Percentiles rank a stretch among this genome's conserved stretches.
Evolutionary conservation across 2,113 vertebrate genomes (phyloP).

Genomic region (Steatornis caripensis): DNA sequence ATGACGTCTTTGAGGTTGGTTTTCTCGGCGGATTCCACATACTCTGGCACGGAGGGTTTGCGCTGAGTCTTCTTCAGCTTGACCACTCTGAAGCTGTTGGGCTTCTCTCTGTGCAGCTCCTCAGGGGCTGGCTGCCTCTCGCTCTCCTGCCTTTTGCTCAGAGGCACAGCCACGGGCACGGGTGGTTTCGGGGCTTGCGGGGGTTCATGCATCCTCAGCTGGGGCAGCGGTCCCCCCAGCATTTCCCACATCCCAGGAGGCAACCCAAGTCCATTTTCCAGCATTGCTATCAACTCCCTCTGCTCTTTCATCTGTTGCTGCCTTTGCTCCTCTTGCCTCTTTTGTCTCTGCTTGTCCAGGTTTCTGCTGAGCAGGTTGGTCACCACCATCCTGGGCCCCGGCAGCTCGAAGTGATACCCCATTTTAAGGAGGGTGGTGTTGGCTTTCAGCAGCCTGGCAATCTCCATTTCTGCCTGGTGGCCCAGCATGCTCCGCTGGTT

Average conservation of each 20-base stretch:
- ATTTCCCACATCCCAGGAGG: constrained; percentile 86
- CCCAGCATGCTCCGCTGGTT: constrained; percentile 97
- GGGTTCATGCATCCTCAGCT: constrained; percentile 46
- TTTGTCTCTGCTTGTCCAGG: constrained; percentile 89
- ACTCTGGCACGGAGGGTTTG: constrained; percentile 61
- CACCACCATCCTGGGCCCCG: constrained; percentile 96
- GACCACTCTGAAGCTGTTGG: constrained; percentile 62
- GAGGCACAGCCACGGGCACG: neutral
- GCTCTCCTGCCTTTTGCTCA: constrained; percentile 39
- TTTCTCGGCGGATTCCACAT: constrained; percentile 71
- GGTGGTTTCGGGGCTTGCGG: constrained; percentile 46
- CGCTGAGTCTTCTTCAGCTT: constrained; percentile 79
- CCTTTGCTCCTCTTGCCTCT: constrained; percentile 87
- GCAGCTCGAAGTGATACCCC: constrained; percentile 95
- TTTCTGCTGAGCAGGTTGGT: constrained; percentile 94
- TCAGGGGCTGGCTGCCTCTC: neutral
- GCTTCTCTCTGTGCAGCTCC: neutral
- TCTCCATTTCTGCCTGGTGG: constrained; percentile 96
- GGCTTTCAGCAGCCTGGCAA: constrained; percentile 90
- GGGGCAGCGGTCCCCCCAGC: constrained; percentile 77
- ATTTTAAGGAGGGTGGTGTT: constrained; percentile 93
- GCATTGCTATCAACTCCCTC: constrained; percentile 81
- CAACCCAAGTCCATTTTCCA: constrained; percentile 85
- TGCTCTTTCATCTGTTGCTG: constrained; percentile 87
- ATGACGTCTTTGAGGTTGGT: constrained; percentile 89